These are phyloP conservation scores for Silvanus unidentatus DNA, from an alignment of 2,888 invertebrate species.

Conservation along the genomic window DNA sequence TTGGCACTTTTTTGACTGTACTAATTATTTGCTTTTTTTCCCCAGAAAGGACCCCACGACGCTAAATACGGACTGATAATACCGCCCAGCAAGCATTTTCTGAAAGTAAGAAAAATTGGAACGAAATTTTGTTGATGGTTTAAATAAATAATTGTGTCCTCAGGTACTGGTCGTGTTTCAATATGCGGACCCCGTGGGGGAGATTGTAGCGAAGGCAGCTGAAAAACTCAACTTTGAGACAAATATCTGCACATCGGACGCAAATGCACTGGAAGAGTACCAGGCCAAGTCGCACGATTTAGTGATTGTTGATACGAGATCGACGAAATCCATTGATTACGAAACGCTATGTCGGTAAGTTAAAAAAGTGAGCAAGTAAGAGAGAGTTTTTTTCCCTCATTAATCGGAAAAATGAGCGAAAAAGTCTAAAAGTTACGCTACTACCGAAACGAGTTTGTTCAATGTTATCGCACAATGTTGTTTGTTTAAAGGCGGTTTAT, in stretches of 20 bases:
- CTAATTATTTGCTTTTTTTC: not conserved
- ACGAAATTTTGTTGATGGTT: not conserved
- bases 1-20: not conserved
- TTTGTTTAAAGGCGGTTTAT: no score
- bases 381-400: no score
- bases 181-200: slow-evolving; percentile 59
- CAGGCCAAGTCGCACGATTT: slow-evolving; percentile 53
- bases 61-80: slow-evolving; percentile 46
- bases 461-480: no score
- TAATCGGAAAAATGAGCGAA: no score
- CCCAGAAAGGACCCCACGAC: slow-evolving; percentile 47
- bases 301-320: slow-evolving; percentile 63
- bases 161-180: slow-evolving; percentile 70
- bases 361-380: no score
- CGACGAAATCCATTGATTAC: slow-evolving; percentile 56
- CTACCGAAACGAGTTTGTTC: no score
- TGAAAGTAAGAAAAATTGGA: slow-evolving; percentile 40
- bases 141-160: slow-evolving; percentile 16
- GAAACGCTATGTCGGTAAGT: slow-evolving; percentile 59
- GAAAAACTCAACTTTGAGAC: slow-evolving; percentile 58
- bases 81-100: slow-evolving; percentile 41
- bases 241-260: slow-evolving; percentile 54
- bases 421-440: no score
- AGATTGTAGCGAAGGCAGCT: slow-evolving; percentile 59
- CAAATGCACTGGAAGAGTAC: slow-evolving; percentile 51